phyloP scores from a whole-genome alignment of 2,888 invertebrate species.

The Dexiosoma caninum region DNA sequence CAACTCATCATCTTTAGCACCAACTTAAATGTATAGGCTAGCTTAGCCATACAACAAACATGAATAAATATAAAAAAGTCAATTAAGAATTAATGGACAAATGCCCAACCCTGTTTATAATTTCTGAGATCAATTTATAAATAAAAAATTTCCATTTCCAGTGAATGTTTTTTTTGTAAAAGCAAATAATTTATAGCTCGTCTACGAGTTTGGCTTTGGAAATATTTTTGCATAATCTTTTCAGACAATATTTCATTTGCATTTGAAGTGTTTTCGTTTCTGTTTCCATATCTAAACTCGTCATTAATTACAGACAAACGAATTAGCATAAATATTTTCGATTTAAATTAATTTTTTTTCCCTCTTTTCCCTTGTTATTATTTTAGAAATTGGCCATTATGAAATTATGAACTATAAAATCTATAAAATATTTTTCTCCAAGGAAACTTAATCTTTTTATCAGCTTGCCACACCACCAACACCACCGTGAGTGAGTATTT shows the following conservation, averaged over 20 bases:
- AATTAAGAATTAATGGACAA: too few relatives aligned
- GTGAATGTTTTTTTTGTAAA: neutral
- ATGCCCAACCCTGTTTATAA: too few relatives aligned
- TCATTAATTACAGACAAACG: slow-evolving; percentile 6
- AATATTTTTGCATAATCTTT: slow-evolving; percentile 36
- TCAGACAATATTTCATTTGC: neutral
- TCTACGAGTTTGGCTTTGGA: neutral
- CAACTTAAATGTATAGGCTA: too few relatives aligned
- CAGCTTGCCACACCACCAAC: too few relatives aligned
- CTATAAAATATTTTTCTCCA: neutral
- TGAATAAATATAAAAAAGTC: too few relatives aligned
- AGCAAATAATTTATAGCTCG: neutral
- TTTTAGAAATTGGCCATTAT: neutral
- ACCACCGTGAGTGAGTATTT: neutral
- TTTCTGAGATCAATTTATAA: too few relatives aligned
- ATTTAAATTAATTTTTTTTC: neutral
- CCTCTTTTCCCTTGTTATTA: neutral
- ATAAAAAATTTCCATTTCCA: neutral
- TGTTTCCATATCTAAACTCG: neutral
- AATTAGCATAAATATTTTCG: slow-evolving; percentile 4
- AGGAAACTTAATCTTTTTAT: slow-evolving; percentile 17
- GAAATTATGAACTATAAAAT: slow-evolving; percentile 1
- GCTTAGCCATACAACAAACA: too few relatives aligned
- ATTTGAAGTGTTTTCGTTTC: neutral
- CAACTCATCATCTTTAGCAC: too few relatives aligned